Evolutionary conservation across 2,888 invertebrate species (phyloP).

Genomic region (Leptopterna dolabrata): DNA sequence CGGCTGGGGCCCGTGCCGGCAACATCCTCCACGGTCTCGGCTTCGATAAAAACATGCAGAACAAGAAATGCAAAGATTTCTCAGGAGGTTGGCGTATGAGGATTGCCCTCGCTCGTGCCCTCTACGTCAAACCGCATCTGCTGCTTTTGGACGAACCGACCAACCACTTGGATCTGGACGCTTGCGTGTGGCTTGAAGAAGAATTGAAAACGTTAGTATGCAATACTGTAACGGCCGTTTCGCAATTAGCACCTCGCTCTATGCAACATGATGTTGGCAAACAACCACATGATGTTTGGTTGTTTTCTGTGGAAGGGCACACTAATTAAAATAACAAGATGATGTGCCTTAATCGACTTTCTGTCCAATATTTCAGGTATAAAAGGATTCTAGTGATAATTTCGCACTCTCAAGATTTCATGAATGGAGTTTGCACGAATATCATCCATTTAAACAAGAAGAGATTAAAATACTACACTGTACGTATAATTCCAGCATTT

Average conservation of each 20-base stretch:
- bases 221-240: no score
- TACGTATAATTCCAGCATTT: slow-evolving; percentile 65
- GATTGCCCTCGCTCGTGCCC: slow-evolving; percentile 94
- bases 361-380: slow-evolving; percentile 72
- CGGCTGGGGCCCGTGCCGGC: slow-evolving; percentile 94
- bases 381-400: slow-evolving; percentile 96
- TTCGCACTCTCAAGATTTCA: slow-evolving; percentile 99
- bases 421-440: slow-evolving; percentile 97
- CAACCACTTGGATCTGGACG: slow-evolving; percentile 98
- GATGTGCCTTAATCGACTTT: not conserved
- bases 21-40: slow-evolving; percentile 96
- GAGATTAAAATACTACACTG: slow-evolving; percentile 93
- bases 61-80: slow-evolving; percentile 78
- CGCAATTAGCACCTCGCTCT: no score
- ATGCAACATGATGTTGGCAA: no score
- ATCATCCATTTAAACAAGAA: slow-evolving; percentile 95
- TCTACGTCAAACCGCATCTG: slow-evolving; percentile 97
- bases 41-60: slow-evolving; percentile 88
- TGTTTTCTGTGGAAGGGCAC: no score
- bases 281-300: no score
- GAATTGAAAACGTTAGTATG: slow-evolving; percentile 84
- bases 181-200: slow-evolving; percentile 99
- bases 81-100: slow-evolving; percentile 99
- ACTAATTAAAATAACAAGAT: no score
- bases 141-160: slow-evolving; percentile 98